phyloP scores from a whole-genome alignment of 2,797 vertebrate species.

The Acomys russatus region DNA sequence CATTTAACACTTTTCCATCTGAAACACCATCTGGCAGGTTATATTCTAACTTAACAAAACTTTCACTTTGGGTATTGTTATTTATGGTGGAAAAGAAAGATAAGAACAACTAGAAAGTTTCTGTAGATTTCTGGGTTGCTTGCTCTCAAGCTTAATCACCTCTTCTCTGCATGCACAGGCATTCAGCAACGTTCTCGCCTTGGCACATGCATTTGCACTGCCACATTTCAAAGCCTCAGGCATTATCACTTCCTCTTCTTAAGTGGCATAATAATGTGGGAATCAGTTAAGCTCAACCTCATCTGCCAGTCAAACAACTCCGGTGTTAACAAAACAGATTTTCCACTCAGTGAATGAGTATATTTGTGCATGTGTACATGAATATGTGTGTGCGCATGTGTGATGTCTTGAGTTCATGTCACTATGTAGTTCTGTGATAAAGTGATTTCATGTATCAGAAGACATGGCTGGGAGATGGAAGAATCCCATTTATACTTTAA shows the following conservation, averaged over 20 bases:
- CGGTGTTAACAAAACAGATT: constrained; percentile 87
- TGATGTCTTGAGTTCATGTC: constrained; percentile 88
- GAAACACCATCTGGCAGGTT: constrained; percentile 36
- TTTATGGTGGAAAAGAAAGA: neutral
- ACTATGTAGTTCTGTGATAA: constrained; percentile 86
- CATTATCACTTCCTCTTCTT: constrained; percentile 89
- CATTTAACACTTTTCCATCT: neutral
- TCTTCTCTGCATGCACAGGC: constrained; percentile 59
- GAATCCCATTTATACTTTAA: constrained; percentile 86
- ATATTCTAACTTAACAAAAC: constrained; percentile 28
- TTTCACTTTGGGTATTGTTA: constrained; percentile 46
- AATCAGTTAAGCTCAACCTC: constrained; percentile 88
- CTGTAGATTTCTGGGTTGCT: neutral
- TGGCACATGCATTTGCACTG: constrained; percentile 85
- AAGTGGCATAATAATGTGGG: constrained; percentile 88
- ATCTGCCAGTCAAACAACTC: constrained; percentile 92
- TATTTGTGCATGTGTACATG: constrained; percentile 72
- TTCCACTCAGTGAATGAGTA: constrained; percentile 82
- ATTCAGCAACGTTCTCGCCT: constrained; percentile 84
- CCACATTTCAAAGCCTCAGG: constrained; percentile 88
- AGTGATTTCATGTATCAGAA: constrained; percentile 86
- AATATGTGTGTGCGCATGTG: constrained; percentile 77
- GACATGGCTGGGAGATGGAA: constrained; percentile 83
- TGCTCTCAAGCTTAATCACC: neutral
- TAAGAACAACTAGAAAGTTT: constrained; percentile 49